Evolutionary conservation across 2,113 vertebrate species (phyloP).

Genomic region (Poecilia latipinna): DNA sequence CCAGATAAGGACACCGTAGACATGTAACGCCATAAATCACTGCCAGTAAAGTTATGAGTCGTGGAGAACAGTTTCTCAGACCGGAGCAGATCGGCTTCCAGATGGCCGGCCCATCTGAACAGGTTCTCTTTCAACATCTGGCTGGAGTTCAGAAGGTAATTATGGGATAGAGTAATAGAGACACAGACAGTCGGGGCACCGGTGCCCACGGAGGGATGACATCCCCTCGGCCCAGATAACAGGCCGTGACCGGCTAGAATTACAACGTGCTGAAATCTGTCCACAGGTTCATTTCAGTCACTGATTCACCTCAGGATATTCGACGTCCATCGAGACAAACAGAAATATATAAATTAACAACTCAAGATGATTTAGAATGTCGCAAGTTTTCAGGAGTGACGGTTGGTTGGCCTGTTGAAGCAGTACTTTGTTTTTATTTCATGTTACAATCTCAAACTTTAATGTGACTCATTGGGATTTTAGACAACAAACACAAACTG

Average conservation of each 20-base stretch:
- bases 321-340: not conserved
- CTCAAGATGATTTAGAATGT: constrained; percentile 19
- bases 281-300: constrained; percentile 29
- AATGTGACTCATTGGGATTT: no score
- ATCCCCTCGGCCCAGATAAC: constrained; percentile 53
- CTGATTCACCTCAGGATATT: constrained; percentile 4
- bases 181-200: constrained; percentile 19
- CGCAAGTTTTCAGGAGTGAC: not conserved
- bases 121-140: constrained; percentile 67
- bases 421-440: no score
- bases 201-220: constrained; percentile 54
- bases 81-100: constrained; percentile 38
- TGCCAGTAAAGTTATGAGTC: constrained; percentile 10
- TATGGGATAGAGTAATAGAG: constrained; percentile 69
- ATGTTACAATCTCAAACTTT: no score
- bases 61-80: constrained; percentile 31
- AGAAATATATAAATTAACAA: not conserved
- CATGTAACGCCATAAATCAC: constrained; percentile 25
- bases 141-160: constrained; percentile 73
- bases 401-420: no score
- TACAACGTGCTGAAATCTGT: constrained; percentile 66
- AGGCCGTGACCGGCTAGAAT: constrained; percentile 62
- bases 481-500: no score
- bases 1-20: constrained; percentile 39
- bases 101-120: constrained; percentile 55